Evolutionary conservation across 2,797 vertebrate genomes (phyloP).

Genomic region (Arrhamphus sclerolepis): DNA sequence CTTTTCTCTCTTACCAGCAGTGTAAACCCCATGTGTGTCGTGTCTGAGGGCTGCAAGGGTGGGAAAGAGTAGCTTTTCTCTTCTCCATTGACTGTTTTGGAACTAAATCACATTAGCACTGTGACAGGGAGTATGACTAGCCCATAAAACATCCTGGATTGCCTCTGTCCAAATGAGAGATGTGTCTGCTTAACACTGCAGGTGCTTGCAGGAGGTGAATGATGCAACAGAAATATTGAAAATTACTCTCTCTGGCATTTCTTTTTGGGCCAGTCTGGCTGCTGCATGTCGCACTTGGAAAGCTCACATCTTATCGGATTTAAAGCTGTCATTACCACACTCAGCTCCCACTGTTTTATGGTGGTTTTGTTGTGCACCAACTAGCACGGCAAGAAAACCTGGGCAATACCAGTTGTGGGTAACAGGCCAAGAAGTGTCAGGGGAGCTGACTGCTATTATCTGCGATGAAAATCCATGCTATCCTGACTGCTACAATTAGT

Average conservation of each 20-base stretch:
- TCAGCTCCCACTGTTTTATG: constrained; percentile 30
- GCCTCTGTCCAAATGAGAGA: constrained; percentile 77
- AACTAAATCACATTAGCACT: constrained; percentile 77
- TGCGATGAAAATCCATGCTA: constrained; percentile 84
- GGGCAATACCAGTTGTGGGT: constrained; percentile 69
- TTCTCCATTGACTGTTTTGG: constrained; percentile 77
- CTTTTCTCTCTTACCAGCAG: constrained; percentile 45
- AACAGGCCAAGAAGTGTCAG: constrained; percentile 76
- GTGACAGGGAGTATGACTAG: constrained; percentile 70
- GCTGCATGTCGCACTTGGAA: constrained; percentile 36
- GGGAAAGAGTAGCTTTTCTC: constrained; percentile 72
- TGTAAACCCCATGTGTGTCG: constrained; percentile 68
- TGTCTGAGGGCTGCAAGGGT: constrained; percentile 69
- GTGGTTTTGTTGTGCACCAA: constrained; percentile 29
- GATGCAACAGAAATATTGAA: constrained; percentile 71
- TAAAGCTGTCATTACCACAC: constrained; percentile 34
- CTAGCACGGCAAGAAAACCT: constrained; percentile 46
- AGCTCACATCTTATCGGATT: constrained; percentile 42
- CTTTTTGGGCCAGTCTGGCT: constrained; percentile 31
- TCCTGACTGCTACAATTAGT: constrained; percentile 84
- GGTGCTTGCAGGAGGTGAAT: constrained; percentile 68
- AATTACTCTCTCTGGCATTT: constrained; percentile 62
- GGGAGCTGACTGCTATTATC: constrained; percentile 82
- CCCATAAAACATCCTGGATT: constrained; percentile 74
- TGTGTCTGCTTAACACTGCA: constrained; percentile 70